Evolutionary conservation across 64 coral and sea anemone species (phyloP).

Genomic region (Stylophora pistillata): DNA sequence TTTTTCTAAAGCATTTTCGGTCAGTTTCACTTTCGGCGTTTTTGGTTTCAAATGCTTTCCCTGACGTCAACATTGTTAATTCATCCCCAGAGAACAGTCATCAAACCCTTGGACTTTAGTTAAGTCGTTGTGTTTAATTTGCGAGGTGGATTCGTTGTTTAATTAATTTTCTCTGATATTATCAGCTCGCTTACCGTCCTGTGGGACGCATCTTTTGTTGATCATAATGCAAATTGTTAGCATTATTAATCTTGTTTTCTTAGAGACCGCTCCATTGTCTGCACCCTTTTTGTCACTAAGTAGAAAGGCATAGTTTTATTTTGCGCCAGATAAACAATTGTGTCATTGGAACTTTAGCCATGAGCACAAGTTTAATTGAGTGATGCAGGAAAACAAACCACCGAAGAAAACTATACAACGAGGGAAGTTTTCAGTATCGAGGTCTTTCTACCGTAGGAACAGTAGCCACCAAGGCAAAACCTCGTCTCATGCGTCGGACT

Average conservation of each 20-base stretch:
- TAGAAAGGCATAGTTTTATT: constrained; percentile 9
- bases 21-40: too few relatives aligned
- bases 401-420: not conserved
- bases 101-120: not conserved
- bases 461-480: not conserved
- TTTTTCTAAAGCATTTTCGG: too few relatives aligned
- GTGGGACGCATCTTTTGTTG: not conserved
- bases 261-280: constrained; percentile 37
- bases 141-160: not conserved
- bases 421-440: not conserved
- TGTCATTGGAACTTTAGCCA: not conserved
- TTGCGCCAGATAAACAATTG: not conserved
- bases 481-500: not conserved
- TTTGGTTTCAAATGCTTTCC: too few relatives aligned
- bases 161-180: not conserved
- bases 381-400: not conserved
- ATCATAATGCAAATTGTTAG: not conserved
- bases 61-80: too few relatives aligned
- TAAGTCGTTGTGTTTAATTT: not conserved
- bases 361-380: not conserved
- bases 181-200: not conserved
- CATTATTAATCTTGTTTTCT: constrained; percentile 25
- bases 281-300: constrained; percentile 23
- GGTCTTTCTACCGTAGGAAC: not conserved
- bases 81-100: too few relatives aligned